phyloP scores from a whole-genome alignment of 1,140 invertebrate genomes.

The Bombus impatiens region DNA sequence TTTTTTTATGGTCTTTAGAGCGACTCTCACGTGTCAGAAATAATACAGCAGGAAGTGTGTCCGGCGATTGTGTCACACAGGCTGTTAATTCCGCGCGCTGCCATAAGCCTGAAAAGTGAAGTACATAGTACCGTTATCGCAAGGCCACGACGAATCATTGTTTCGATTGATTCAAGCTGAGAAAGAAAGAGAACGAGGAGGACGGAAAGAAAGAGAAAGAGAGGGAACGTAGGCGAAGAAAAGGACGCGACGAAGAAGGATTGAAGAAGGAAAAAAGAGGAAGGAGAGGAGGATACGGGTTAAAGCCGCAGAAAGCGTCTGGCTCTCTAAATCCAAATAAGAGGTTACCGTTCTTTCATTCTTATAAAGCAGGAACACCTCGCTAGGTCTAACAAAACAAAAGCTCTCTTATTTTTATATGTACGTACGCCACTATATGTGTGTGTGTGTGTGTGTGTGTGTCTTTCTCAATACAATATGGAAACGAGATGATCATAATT shows the following conservation, averaged over 20 bases:
- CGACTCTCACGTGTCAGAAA: conserved; percentile 2
- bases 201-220: neutral
- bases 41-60: conserved; percentile 28
- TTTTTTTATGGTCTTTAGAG: neutral
- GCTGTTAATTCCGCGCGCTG: conserved; percentile 23
- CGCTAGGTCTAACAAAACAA: conserved; percentile 19
- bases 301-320: conserved; percentile 2
- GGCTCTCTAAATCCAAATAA: conserved; percentile 33
- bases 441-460: neutral
- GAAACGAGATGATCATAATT: conserved; percentile 34
- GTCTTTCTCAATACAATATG: neutral
- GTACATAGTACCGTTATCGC: conserved; percentile 42
- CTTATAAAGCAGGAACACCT: neutral
- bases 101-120: conserved; percentile 39
- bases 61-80: conserved; percentile 4
- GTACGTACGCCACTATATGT: neutral
- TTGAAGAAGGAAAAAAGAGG: neutral
- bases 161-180: conserved; percentile 39
- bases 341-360: conserved; percentile 25
- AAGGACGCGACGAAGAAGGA: neutral
- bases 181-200: neutral
- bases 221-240: neutral
- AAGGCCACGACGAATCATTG: conserved; percentile 47
- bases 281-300: neutral
- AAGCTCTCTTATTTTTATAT: neutral